These are phyloP conservation scores for Schizothorax lantsangensis DNA, from an alignment of 2,797 vertebrate species.

Conservation along the genomic window DNA sequence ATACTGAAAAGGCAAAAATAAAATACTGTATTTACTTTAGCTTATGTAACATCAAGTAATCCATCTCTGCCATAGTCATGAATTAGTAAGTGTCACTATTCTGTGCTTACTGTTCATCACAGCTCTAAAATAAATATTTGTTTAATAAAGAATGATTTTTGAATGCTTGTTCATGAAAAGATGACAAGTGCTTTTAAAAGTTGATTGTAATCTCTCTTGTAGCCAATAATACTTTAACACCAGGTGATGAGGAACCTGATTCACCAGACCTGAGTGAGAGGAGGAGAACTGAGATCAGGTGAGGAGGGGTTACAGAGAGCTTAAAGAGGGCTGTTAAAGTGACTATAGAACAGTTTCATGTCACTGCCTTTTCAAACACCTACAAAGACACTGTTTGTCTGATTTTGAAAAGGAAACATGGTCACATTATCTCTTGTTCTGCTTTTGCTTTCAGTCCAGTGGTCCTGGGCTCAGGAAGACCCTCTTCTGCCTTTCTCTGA, in stretches of 20 bases:
- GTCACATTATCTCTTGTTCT: slow-evolving; percentile 44
- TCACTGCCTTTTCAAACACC: background rate
- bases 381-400: slow-evolving; percentile 47
- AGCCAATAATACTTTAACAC: background rate
- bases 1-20: background rate
- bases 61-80: background rate
- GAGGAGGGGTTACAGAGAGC: background rate
- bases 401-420: slow-evolving; percentile 65
- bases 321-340: background rate
- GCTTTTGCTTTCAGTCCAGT: slow-evolving; percentile 64
- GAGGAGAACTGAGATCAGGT: background rate
- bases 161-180: background rate
- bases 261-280: background rate
- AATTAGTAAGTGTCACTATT: background rate
- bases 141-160: background rate
- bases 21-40: background rate
- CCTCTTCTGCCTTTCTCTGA: slow-evolving; percentile 43
- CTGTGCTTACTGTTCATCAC: background rate
- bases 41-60: background rate
- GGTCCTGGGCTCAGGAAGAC: slow-evolving; percentile 54
- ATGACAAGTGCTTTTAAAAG: background rate
- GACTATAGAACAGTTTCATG: background rate
- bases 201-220: background rate
- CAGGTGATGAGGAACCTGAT: slow-evolving; percentile 5
- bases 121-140: background rate